phyloP scores from a whole-genome alignment of 2,888 invertebrate species.

The Meloe dianella region DNA sequence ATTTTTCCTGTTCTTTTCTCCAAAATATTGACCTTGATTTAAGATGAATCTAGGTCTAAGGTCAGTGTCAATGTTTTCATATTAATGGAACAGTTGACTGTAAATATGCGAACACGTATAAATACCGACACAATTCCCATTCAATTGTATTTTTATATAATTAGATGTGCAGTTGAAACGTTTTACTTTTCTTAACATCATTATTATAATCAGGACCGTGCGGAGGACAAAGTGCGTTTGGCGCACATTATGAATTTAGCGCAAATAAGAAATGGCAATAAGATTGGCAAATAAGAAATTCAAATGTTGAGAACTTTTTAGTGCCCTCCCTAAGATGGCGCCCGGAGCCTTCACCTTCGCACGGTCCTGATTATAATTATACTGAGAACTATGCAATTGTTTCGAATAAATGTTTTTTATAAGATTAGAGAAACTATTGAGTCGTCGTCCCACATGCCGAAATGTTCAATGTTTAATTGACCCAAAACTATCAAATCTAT shows the following conservation, averaged over 20 bases:
- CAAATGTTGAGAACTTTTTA: no score
- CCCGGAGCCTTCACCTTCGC: no score
- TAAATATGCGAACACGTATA: background rate
- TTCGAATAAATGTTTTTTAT: background rate
- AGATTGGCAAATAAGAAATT: no score
- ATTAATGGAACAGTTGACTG: background rate
- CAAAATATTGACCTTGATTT: background rate
- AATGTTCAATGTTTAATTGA: background rate
- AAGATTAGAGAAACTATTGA: background rate
- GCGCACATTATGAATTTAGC: no score
- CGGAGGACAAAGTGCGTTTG: no score
- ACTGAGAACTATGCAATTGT: background rate
- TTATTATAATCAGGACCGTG: background rate
- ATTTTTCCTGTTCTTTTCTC: background rate
- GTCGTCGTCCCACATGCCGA: background rate
- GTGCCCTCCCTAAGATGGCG: no score
- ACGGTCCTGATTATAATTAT: background rate
- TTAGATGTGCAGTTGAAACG: background rate
- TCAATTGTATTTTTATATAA: background rate
- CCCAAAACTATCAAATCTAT: background rate
- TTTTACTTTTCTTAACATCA: background rate
- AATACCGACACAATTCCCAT: conserved; percentile 7
- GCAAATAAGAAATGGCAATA: no score
- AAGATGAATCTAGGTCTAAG: conserved; percentile 10
- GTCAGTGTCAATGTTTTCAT: background rate